Base-by-base conservation (phyloP, 2,113 vertebrate species). In the Stigmatopora nigra region DNA sequence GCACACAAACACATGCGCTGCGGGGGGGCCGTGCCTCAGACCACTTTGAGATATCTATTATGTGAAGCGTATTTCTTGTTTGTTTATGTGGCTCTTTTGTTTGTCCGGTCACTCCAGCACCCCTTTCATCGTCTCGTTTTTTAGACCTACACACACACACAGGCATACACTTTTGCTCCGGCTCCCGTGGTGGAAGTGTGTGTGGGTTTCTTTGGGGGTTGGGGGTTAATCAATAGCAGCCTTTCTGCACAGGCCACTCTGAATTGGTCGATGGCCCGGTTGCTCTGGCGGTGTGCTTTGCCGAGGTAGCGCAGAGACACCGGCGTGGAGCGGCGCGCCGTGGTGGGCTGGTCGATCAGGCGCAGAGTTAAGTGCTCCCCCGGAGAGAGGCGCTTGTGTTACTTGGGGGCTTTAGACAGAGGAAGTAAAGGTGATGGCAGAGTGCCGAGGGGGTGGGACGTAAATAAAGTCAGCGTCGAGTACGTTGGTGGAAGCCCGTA, bases 311-410 rank as follows among this genome's bases (percentile, higher is more conserved):
- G 77, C 84, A 82, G 85, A 85, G 82, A 86, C 68, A 57, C 84
- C 80, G 75, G 81, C 85, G 84, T 75, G 69, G 82, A 84, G 82
- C 79, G 58, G 63, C n/a, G 69, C 84, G 78, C 85, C 75, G 65
- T 76, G 25, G 86, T 84, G 84, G 78, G 72, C 79, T 72, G 88
- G 84, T 89, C 88, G 88, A 89, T 89, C 81, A 70, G 80, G 84
- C 80, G 88, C 85, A 82, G 88, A 87, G 88, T 88, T 89, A 89
- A 89, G 88, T 89, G 88, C 88, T 88, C 85, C 84, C 88, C 88
- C 82, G 80, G 88, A 86, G 88, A 84, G 83, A 19, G 66, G 72
- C 70, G 73, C 81, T 63, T 64, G 81, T 73, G 80, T 81, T 41
- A 41, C 38, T 41, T 69, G 69, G 77, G 81, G 76, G 70, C 77